Evolutionary conservation across 2,888 invertebrate species (phyloP).

Genomic region (Volucella bombylans): DNA sequence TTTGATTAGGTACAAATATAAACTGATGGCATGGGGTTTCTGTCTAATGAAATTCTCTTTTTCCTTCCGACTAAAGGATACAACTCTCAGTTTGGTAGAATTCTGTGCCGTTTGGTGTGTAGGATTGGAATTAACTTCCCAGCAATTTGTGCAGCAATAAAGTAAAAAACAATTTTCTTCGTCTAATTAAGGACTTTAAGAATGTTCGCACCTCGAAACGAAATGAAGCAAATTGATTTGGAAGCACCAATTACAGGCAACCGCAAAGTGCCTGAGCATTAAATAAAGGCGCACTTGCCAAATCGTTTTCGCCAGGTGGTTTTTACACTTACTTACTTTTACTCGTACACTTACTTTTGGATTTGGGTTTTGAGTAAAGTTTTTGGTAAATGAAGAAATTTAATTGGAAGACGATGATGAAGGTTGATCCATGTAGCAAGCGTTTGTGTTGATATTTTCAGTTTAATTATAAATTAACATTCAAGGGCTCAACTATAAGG

Average conservation of each 20-base stretch:
- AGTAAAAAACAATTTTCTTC: conserved; percentile 55
- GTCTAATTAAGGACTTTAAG: conserved; percentile 58
- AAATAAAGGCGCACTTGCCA: neutral
- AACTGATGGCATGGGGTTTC: neutral
- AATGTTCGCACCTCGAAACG: conserved; percentile 55
- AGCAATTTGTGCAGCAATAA: conserved; percentile 40
- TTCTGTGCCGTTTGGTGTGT: neutral
- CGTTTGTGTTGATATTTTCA: no score
- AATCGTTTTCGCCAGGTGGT: conserved; percentile 31
- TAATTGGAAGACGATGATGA: no score
- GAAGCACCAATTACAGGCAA: conserved; percentile 40
- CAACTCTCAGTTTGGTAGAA: neutral
- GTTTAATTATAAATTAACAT: no score
- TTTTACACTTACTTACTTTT: conserved; percentile 7
- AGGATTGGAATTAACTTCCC: conserved; percentile 62
- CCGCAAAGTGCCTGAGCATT: conserved; percentile 20
- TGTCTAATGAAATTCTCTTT: conserved; percentile 28
- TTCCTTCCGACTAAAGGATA: neutral
- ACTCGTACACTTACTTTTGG: conserved; percentile 3
- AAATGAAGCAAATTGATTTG: conserved; percentile 47
- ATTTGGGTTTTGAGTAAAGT: neutral
- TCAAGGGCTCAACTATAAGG: no score
- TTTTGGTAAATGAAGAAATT: no score
- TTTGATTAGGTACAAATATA: conserved; percentile 56
- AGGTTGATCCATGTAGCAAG: no score